phyloP scores from a whole-genome alignment of 2,113 vertebrate genomes.

The Heterotis niloticus region DNA sequence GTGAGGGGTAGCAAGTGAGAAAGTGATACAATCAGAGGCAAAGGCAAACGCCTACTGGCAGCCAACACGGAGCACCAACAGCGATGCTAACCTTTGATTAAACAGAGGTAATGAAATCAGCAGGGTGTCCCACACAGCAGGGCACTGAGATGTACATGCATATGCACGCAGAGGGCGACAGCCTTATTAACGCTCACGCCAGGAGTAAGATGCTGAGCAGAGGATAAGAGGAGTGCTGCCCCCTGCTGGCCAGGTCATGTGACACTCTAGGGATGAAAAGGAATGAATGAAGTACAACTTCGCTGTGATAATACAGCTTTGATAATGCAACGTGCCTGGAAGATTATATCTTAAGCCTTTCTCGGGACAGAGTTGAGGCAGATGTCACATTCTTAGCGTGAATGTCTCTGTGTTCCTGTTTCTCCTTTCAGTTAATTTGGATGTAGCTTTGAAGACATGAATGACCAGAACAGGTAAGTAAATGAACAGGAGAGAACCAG shows the following conservation, averaged over 20 bases:
- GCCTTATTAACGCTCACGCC: not conserved
- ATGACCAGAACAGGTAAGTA: too few relatives aligned
- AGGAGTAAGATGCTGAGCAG: constrained; percentile 4
- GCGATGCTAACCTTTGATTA: constrained; percentile 39
- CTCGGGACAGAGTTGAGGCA: not conserved
- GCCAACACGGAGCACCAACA: not conserved
- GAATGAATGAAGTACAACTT: not conserved
- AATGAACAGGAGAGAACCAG: too few relatives aligned
- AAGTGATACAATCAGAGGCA: constrained; percentile 15
- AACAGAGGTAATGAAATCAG: constrained; percentile 34
- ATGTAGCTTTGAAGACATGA: not conserved
- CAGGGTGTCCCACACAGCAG: not conserved
- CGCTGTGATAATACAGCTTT: not conserved
- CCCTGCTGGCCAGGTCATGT: not conserved
- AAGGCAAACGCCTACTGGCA: constrained; percentile 25
- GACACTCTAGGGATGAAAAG: not conserved
- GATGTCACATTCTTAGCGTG: not conserved
- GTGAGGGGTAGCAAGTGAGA: not conserved
- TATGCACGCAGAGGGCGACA: constrained; percentile 27
- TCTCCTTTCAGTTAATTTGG: not conserved
- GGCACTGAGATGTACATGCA: constrained; percentile 18
- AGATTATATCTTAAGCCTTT: not conserved
- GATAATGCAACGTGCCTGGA: not conserved
- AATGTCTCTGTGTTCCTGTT: not conserved
- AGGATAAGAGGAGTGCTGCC: not conserved